A percentile compares a stretch with the other conserved stretches of the same genome.
Evolutionary conservation across 2,888 invertebrate species (phyloP).

Genomic region (Laspeyria flexula): DNA sequence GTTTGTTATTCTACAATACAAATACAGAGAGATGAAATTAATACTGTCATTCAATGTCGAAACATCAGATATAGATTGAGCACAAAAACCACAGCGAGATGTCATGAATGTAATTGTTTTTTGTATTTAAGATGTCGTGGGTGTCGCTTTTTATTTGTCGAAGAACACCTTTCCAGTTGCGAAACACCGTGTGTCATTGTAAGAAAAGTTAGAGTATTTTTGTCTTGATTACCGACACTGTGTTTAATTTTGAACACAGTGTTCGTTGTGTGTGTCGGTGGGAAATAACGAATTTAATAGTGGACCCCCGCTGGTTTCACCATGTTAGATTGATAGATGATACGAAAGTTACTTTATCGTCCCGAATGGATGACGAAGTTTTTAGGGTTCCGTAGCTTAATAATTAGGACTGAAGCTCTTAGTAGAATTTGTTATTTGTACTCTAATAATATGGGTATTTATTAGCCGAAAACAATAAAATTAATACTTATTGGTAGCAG

Average conservation of each 20-base stretch:
- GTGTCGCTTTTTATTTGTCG: conserved; percentile 60
- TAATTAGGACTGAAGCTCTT: neutral
- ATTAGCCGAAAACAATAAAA: too few relatives aligned
- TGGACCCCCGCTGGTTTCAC: conserved; percentile 69
- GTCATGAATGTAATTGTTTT: conserved; percentile 72
- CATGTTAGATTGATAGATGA: conserved; percentile 82
- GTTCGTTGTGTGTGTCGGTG: conserved; percentile 33
- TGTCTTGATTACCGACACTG: conserved; percentile 13
- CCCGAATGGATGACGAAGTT: conserved; percentile 58
- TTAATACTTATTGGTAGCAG: too few relatives aligned
- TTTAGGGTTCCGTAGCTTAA: neutral
- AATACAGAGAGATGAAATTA: conserved; percentile 55
- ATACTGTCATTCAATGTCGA: conserved; percentile 71
- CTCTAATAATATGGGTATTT: too few relatives aligned
- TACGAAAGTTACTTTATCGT: conserved; percentile 65
- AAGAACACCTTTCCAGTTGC: conserved; percentile 45
- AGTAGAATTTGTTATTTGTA: too few relatives aligned
- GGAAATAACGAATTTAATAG: conserved; percentile 69
- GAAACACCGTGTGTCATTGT: conserved; percentile 24
- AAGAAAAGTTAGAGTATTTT: neutral
- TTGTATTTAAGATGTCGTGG: conserved; percentile 63
- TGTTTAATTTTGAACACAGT: conserved; percentile 14
- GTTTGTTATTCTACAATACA: too few relatives aligned
- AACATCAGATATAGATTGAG: conserved; percentile 60
- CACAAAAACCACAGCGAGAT: conserved; percentile 59